Base-by-base conservation (phyloP, 2,888 invertebrate genomes). In the Idaea biselata region DNA sequence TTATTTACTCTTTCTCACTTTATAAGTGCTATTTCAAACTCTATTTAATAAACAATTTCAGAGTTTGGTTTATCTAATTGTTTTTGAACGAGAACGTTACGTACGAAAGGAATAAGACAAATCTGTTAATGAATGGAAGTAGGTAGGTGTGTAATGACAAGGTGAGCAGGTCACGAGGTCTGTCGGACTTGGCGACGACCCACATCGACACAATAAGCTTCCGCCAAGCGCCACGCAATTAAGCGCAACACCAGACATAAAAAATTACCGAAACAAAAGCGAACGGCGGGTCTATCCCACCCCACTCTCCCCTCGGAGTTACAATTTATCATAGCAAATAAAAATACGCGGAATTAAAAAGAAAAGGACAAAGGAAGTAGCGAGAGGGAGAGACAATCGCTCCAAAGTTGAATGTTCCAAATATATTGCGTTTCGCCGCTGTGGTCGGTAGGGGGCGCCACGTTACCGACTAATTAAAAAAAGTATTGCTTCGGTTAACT, bases 291-390 rank as follows among this genome's bases (percentile, higher is more conserved):
- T 71, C 69, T 70, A 76, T 74, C 78, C 76, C 75, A 70, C 76
- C 76, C 74, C 68, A 58, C 64, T 71, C 64, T 69, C 77, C 81
- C 83, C 73, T 82, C 83, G 84, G 87, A 80, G 87, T 86, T 86
- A 90, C 91, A 90, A 92, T 92, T 91, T 91, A 92, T 92, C 91
- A 92, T 91, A 89, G 87, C 88, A 88, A 92, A 91, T 91, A 91
- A 91, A 91, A 91, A 91, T 90, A 90, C 87, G 83, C 83, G 79
- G 86, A 89, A 91, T 89, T 90, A 90, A 91, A 91, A 91, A 89
- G 88, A 90, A 91, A 88, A 89, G 85, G 82, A 90, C 80, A 84
- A 88, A 87, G 89, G 86, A 85, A 85, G 80, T 81, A 84, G 79
- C 81, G 86, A 86, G 87, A 84, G 84, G 78, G 86, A 82, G 83